Evolutionary conservation across 2,888 invertebrate genomes (phyloP), one percentile per base, ranked within the genome.

Genomic region (Scrobipalpa atriplicella): DNA sequence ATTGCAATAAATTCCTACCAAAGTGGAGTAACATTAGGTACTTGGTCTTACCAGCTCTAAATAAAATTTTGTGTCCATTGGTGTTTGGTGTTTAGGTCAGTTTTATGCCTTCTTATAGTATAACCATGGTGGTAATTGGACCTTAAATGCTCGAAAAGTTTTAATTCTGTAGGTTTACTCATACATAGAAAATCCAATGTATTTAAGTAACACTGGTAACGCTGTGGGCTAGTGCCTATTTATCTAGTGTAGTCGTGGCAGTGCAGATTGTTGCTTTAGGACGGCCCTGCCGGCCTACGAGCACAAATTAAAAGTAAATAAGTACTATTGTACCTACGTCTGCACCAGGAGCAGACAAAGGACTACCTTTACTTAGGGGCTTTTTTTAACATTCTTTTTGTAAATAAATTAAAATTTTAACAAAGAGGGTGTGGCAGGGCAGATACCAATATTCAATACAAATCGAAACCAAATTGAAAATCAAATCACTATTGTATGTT

Each of bases 211-310:
- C 39, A 39, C 39, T 39, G 39, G 39, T 39, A 39, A 39, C 8
- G 39, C 11, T 8, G 39, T 10, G 8, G 10, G 39, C 11, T 39
- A 39, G 39, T 39, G 2, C 0, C 51, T 2, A 51, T 1, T 16
- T 16, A 13, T 41, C 18, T 8, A 21, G 47, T 43, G 16, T 51
- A 51, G 21, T 63, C 29, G 36, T 11, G 13, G 29, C 56, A 6
- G 29, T 13, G 19, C 62, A 51, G 47, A 10, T 39, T 66, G 66
- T 66, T 66, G 51, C 66, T 41, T 66, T 66, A 66, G 65, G 65
- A 60, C 62, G 21, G 41, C 29, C 38, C 52, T 0, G 19, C 2
- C 21, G 38, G 8, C 36, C 10, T 2, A 8, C 8, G 51, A 8
- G 8, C 47, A 21, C 51, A 63, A 63, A 63, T 63, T 63, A 63